These are phyloP conservation scores for Cataglyphis rosenhaueri DNA, from an alignment of 2,888 invertebrate species.

Conservation along the genomic window DNA sequence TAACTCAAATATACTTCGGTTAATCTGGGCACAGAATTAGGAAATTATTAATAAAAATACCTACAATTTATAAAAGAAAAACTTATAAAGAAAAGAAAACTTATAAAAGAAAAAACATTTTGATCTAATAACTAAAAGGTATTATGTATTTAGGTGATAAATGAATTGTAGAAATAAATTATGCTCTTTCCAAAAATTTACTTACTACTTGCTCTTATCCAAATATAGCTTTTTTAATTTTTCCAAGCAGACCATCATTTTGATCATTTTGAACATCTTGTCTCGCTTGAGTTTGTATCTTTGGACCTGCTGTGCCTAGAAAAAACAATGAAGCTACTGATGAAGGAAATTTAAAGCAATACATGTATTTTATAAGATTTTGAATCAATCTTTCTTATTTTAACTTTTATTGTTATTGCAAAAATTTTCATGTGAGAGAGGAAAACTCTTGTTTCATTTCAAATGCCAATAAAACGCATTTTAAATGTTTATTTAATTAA, in stretches of 20 bases:
- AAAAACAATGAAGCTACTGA: slow-evolving; percentile 68
- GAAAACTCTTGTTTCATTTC: slow-evolving; percentile 1
- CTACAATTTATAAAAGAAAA: slow-evolving; percentile 7
- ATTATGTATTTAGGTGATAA: not conserved
- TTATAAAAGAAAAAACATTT: not conserved
- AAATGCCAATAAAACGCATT: slow-evolving; percentile 66
- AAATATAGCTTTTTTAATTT: slow-evolving; percentile 88
- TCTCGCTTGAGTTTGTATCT: slow-evolving; percentile 86
- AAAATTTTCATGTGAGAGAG: not conserved
- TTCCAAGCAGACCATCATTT: slow-evolving; percentile 86
- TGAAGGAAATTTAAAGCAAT: slow-evolving; percentile 10
- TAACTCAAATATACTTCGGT: not conserved
- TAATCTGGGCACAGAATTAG: not conserved
- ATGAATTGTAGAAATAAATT: not conserved
- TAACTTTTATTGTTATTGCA: slow-evolving; percentile 2
- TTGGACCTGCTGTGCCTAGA: slow-evolving; percentile 87
- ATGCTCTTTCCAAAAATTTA: slow-evolving; percentile 29
- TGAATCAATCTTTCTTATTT: slow-evolving; percentile 25
- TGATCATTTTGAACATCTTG: slow-evolving; percentile 80
- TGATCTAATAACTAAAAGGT: not conserved
- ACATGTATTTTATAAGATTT: not conserved
- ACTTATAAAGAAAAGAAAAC: not conserved
- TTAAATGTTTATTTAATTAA: slow-evolving; percentile 70
- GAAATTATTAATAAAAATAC: not conserved
- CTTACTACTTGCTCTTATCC: slow-evolving; percentile 85